Conservation (phyloP, 2,113 vertebrate species). For the Corythaixoides concolor region DNA sequence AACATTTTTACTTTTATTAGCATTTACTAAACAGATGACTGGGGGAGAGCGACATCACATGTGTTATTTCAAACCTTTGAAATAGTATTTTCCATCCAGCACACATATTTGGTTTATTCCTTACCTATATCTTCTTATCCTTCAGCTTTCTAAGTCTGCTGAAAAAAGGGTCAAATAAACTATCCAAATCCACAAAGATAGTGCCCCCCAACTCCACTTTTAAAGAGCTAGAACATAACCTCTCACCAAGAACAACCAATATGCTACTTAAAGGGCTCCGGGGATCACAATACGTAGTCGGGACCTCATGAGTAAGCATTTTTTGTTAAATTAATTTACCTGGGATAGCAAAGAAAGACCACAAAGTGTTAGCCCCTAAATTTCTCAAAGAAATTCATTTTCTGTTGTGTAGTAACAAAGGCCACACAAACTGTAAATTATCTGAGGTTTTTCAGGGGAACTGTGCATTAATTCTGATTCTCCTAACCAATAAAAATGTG, state of each 20-base stretch:
- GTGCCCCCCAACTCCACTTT: conserved; percentile 65
- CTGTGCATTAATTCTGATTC: background rate
- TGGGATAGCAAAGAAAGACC: background rate
- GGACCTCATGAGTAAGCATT: conserved; percentile 77
- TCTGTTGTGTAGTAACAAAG: background rate
- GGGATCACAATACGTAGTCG: conserved; percentile 76
- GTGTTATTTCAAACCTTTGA: background rate
- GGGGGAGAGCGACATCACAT: accelerated
- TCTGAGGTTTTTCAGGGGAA: background rate
- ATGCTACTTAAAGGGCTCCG: conserved; percentile 74
- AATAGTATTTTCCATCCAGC: background rate
- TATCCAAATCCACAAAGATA: conserved; percentile 71
- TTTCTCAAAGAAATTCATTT: background rate
- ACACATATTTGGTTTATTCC: background rate
- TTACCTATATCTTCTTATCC: conserved; percentile 21
- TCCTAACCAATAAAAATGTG: conserved; percentile 3
- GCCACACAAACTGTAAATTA: background rate
- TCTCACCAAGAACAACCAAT: conserved; percentile 71
- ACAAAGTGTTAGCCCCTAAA: background rate
- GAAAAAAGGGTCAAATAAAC: conserved; percentile 63
- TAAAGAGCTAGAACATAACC: conserved; percentile 57
- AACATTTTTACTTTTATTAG: background rate
- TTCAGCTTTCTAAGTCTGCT: conserved; percentile 69
- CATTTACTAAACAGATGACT: background rate
- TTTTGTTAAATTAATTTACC: background rate